These are phyloP conservation scores for Phania funesta DNA, from an alignment of 2,888 invertebrate species.

Conservation along the genomic window DNA sequence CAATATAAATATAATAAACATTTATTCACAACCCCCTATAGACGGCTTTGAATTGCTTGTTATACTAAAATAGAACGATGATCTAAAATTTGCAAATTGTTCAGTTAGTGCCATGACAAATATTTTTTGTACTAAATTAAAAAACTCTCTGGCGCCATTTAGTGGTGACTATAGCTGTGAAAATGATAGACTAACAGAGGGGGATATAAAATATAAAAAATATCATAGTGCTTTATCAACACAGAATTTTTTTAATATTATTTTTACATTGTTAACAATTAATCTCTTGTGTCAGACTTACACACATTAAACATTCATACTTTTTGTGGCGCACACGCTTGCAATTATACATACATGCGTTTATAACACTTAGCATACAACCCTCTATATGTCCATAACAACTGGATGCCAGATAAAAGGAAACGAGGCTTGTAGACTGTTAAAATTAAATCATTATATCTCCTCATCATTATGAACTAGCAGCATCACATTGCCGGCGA, in stretches of 20 bases:
- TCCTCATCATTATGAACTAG: conserved; percentile 23
- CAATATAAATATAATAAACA: conserved; percentile 14
- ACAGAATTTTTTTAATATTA: conserved; percentile 64
- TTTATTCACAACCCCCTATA: not conserved
- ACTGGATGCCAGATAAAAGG: conserved; percentile 10
- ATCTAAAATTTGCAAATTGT: conserved; percentile 39
- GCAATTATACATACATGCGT: not conserved
- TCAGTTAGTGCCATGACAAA: conserved; percentile 37
- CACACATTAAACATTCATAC: conserved; percentile 16
- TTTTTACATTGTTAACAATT: conserved; percentile 66
- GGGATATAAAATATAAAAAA: not conserved
- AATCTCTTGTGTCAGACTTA: conserved; percentile 61
- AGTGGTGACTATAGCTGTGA: conserved; percentile 12
- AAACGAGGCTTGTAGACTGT: conserved; percentile 18
- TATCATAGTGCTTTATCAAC: conserved; percentile 47
- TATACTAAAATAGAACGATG: conserved; percentile 26
- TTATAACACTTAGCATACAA: conserved; percentile 13
- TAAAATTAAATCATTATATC: conserved; percentile 15
- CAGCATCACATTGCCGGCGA: conserved; percentile 24
- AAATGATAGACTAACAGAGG: conserved; percentile 2
- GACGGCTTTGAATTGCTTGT: not conserved
- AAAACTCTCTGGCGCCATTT: conserved; percentile 60
- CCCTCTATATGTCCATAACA: conserved; percentile 29
- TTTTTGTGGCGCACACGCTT: not conserved
- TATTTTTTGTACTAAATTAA: conserved; percentile 53